These are phyloP conservation scores for Thermophis baileyi DNA, from an alignment of 2,113 vertebrate species.

Conservation along the genomic window DNA sequence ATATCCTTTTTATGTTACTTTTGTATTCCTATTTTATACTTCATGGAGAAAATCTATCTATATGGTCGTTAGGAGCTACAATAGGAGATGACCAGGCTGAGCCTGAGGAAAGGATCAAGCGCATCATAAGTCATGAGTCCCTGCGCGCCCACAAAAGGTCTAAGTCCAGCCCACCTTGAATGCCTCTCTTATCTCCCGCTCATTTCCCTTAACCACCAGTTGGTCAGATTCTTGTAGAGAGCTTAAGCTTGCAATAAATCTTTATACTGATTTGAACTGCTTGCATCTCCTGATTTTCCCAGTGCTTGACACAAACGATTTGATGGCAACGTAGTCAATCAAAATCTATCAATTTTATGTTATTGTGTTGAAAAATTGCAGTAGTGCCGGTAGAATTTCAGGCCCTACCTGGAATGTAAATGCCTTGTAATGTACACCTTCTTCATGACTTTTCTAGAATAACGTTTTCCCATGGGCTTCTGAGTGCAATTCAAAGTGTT, in stretches of 20 bases:
- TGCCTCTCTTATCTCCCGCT: neutral
- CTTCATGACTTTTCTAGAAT: neutral
- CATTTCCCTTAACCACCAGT: neutral
- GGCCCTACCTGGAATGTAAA: neutral
- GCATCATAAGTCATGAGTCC: neutral
- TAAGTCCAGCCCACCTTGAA: neutral
- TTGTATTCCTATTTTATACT: neutral
- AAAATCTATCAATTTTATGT: neutral
- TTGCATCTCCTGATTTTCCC: neutral
- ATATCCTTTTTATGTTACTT: neutral
- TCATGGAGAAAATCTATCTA: neutral
- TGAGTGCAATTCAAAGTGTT: neutral
- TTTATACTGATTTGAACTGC: neutral
- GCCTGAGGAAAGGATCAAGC: neutral
- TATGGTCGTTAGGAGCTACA: neutral
- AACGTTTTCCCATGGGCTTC: neutral
- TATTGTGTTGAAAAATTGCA: neutral
- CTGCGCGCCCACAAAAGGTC: neutral
- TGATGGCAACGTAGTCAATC: neutral
- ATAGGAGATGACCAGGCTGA: neutral
- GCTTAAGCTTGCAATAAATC: neutral
- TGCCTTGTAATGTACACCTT: neutral
- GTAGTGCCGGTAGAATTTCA: neutral
- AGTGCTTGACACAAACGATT: neutral
- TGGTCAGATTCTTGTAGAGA: neutral